Evolutionary conservation across 64 coral and sea anemone species (phyloP).

Genomic region (Orbicella faveolata): DNA sequence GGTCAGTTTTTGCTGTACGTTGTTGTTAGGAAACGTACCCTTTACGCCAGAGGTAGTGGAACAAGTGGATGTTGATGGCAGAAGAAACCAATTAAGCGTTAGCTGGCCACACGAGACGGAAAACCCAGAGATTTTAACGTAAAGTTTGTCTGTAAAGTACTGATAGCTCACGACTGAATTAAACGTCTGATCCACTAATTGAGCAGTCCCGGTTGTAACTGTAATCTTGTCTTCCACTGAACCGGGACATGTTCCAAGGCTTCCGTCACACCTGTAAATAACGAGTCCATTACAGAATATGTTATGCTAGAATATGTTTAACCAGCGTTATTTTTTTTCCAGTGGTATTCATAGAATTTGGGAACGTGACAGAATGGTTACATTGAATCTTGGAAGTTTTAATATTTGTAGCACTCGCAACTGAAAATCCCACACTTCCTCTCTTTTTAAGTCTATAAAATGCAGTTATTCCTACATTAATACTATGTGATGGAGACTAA

Average conservation of each 20-base stretch:
- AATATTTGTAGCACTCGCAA: too few species aligned
- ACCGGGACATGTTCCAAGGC: constrained; percentile 79
- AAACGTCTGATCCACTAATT: constrained; percentile 50
- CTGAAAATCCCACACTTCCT: too few species aligned
- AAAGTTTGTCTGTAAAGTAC: constrained; percentile 63
- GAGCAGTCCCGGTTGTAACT: constrained; percentile 55
- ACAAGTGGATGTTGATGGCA: constrained; percentile 18
- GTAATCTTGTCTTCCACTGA: constrained; percentile 56
- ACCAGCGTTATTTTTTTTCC: too few species aligned
- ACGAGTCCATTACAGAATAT: background rate
- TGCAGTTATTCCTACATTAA: too few species aligned
- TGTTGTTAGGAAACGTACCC: constrained; percentile 62
- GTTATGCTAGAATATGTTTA: too few species aligned
- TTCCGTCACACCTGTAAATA: constrained; percentile 76
- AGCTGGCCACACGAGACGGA: constrained; percentile 69
- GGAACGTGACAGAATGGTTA: too few species aligned
- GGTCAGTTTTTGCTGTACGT: constrained; percentile 64
- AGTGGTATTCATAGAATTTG: too few species aligned
- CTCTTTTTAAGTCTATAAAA: too few species aligned
- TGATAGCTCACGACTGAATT: constrained; percentile 64
- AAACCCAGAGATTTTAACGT: constrained; percentile 71
- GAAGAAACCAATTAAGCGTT: constrained; percentile 78
- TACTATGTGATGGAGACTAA: too few species aligned
- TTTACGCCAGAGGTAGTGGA: constrained; percentile 28
- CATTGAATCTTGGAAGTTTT: too few species aligned